These are phyloP conservation scores for Yponomeuta sedellus DNA, from an alignment of 2,888 invertebrate genomes.

Conservation along the genomic window DNA sequence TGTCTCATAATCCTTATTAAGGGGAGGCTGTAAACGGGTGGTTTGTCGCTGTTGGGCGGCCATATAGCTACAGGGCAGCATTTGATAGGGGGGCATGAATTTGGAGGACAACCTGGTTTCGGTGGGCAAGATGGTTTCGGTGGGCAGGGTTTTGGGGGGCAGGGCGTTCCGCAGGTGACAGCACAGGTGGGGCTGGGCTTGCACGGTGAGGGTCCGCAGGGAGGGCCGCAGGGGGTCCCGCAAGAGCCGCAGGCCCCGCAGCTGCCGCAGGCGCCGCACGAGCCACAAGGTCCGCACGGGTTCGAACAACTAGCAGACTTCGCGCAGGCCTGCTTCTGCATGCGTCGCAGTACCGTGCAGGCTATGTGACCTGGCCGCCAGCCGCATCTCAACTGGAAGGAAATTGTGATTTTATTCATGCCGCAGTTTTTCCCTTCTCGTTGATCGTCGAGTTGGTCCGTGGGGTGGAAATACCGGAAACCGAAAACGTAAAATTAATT, in stretches of 20 bases:
- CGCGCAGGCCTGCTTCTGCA: constrained; percentile 55
- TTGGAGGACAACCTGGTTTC: constrained; percentile 18
- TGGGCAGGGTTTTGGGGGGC: constrained; percentile 20
- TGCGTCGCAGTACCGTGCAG: constrained; percentile 55
- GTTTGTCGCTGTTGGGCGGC: constrained; percentile 21
- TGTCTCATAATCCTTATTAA: constrained; percentile 57
- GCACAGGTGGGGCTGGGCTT: constrained; percentile 25
- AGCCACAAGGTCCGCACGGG: not conserved
- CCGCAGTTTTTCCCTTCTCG: too few species aligned
- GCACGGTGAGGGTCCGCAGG: not conserved
- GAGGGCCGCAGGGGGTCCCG: constrained; percentile 40
- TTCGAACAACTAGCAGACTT: constrained; percentile 23
- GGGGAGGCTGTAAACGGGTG: constrained; percentile 36
- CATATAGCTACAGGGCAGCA: constrained; percentile 29
- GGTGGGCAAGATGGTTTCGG: constrained; percentile 31
- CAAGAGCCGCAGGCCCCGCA: constrained; percentile 54
- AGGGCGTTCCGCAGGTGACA: constrained; percentile 25
- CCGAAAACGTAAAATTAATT: too few species aligned
- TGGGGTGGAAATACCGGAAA: too few species aligned
- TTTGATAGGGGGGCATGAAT: constrained; percentile 30
- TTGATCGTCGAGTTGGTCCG: too few species aligned
- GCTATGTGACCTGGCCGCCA: constrained; percentile 71
- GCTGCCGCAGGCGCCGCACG: constrained; percentile 44
- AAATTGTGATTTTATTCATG: not conserved
- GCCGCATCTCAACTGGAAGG: constrained; percentile 56